phyloP scores from a whole-genome alignment of 37 sponge, comb jelly and placozoan genomes.

The Beroe forskalii region DNA sequence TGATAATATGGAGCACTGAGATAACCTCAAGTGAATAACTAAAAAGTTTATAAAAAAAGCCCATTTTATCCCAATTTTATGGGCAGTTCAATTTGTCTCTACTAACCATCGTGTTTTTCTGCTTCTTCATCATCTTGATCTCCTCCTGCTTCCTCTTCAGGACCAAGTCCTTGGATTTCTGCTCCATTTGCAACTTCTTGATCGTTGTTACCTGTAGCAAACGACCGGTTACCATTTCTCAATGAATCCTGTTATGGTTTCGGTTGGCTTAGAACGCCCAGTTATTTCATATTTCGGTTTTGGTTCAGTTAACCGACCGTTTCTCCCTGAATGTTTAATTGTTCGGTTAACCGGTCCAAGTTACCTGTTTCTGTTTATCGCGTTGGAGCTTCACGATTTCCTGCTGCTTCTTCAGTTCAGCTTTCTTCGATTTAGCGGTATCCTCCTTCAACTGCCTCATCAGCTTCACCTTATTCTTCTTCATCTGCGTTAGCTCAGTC shows the following conservation, averaged over 20 bases:
- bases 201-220: constrained; percentile 68
- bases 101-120: constrained; percentile 39
- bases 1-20: too few species aligned
- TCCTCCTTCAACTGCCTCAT: constrained; percentile 64
- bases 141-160: constrained; percentile 85
- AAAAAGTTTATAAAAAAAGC: too few species aligned
- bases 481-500: constrained; percentile 69
- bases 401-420: constrained; percentile 57
- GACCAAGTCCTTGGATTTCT: constrained; percentile 75
- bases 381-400: constrained; percentile 32
- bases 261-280: too few species aligned
- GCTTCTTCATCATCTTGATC: constrained; percentile 71
- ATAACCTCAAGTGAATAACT: too few species aligned
- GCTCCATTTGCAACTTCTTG: constrained; percentile 75
- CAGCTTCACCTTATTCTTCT: constrained; percentile 65
- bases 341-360: too few species aligned
- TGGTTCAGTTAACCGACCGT: too few species aligned
- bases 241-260: too few species aligned
- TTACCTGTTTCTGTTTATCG: constrained; percentile 50
- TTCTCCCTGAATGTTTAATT: too few species aligned
- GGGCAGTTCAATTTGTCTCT: too few species aligned
- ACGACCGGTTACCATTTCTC: too few species aligned
- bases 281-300: too few species aligned
- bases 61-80: too few species aligned
- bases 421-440: constrained; percentile 10